These are phyloP conservation scores for Listronotus oregonensis DNA, from an alignment of 1,140 invertebrate species.

Conservation along the genomic window DNA sequence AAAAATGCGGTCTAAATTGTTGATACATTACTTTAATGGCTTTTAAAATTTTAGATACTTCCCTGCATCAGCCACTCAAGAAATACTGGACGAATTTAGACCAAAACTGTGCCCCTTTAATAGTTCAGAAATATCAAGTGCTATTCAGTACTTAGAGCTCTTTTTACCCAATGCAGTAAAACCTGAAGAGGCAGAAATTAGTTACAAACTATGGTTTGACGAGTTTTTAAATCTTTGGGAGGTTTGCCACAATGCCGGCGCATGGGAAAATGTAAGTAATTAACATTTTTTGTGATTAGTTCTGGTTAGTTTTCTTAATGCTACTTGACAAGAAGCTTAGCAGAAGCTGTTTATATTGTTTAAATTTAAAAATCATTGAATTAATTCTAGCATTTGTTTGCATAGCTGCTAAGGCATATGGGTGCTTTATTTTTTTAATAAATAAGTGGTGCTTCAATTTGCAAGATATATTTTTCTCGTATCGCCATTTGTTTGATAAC, in stretches of 20 bases:
- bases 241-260: slow-evolving; percentile 70
- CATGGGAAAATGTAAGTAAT: slow-evolving; percentile 71
- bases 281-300: not conserved
- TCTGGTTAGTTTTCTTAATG: no score
- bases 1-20: no score
- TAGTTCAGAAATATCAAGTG: slow-evolving; percentile 60
- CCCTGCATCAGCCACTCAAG: slow-evolving; percentile 73
- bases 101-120: slow-evolving; percentile 78
- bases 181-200: slow-evolving; percentile 66
- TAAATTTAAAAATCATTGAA: no score
- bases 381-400: no score
- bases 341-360: no score
- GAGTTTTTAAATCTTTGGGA: slow-evolving; percentile 82
- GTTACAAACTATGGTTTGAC: slow-evolving; percentile 82
- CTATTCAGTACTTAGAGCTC: slow-evolving; percentile 68
- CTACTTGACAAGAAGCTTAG: no score
- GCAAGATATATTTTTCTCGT: no score
- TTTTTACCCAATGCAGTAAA: slow-evolving; percentile 78
- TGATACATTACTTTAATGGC: no score
- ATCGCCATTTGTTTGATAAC: no score
- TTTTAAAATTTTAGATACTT: slow-evolving; percentile 70
- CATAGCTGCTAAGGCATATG: no score
- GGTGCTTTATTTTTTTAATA: no score
- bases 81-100: slow-evolving; percentile 84
- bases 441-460: no score